Evolutionary conservation across 2,797 vertebrate species (phyloP), one percentile per base, ranked within the genome.

Genomic region (Corythornis leucogaster): DNA sequence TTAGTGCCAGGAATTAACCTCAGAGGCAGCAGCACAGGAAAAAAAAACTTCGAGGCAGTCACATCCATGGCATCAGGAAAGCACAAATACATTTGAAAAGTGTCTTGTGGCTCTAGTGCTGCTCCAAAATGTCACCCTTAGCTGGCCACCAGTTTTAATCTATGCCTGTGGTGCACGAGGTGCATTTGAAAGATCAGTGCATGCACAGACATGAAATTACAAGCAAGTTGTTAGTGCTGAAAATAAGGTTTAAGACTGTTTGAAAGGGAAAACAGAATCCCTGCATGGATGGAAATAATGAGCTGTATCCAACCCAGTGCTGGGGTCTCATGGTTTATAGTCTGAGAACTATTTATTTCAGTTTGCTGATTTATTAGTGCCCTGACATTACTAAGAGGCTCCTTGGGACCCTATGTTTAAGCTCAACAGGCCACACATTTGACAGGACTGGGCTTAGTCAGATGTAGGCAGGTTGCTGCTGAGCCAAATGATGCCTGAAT

Each of bases 401-500:
- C 87, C 75, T 95, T 73, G 73, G 80, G 81, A 73, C 70, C 46
- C 40, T 40, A 9, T 30, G 48, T 20, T 28, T 90, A 84, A 90
- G 62, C 57, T 86, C 45, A 90, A 42, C 62, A 58, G 70, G 26
- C 35, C 51, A 80, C 0, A 0, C 35, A 74, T 90, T 91, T 90
- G 79, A 80, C 75, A 61, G 69, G 83, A 76, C 81, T 84, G 93
- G 74, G 50, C 67, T 96, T 83, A 85, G 54, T 45, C 84, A 84
- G 62, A 74, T 25, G 11, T 20, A 77, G 74, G 61, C 54, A 85
- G 68, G 55, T 73, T 53, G 62, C 79, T 89, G 57, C 79, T 5
- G 62, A 80, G 63, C 33, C 57, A 54, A 74, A 55, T 35, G 10
- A 33, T 55, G 28, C 76, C 67, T 71, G n/a, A 63, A 85, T 53